phyloP scores from a whole-genome alignment of 1,140 invertebrate species.

The Camponotus vicinus region DNA sequence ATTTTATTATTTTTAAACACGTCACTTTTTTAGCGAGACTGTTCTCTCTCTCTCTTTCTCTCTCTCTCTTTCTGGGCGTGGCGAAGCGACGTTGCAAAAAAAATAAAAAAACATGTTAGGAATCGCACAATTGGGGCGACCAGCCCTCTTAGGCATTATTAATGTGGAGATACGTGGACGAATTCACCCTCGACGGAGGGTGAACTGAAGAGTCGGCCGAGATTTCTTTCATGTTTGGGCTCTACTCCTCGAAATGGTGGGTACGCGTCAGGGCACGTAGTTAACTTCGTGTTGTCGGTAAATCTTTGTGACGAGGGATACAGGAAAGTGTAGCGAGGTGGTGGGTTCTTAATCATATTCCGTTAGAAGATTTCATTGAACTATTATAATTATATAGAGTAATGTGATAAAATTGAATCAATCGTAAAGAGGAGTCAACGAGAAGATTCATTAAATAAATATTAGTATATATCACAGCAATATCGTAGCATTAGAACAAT shows the following conservation, averaged over 20 bases:
- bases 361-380: slow-evolving; percentile 22
- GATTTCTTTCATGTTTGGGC: slow-evolving; percentile 35
- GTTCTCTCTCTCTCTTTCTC: slow-evolving; percentile 38
- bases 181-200: not conserved
- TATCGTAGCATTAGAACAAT: not conserved
- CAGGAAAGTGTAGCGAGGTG: not conserved
- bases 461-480: no score
- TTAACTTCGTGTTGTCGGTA: slow-evolving; percentile 37
- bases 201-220: slow-evolving; percentile 18
- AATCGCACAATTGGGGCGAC: slow-evolving; percentile 67
- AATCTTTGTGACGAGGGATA: not conserved
- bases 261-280: slow-evolving; percentile 46
- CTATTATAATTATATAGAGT: not conserved
- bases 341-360: not conserved
- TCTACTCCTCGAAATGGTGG: slow-evolving; percentile 7
- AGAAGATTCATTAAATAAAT: not conserved
- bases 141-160: slow-evolving; percentile 74
- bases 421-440: not conserved
- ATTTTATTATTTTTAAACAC: slow-evolving; percentile 85
- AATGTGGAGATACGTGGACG: slow-evolving; percentile 46
- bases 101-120: slow-evolving; percentile 75
- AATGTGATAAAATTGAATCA: not conserved
- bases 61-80: slow-evolving; percentile 76
- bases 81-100: slow-evolving; percentile 60
- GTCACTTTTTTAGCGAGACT: slow-evolving; percentile 65